Conservation (phyloP, 2,113 vertebrate genomes). For the Anthoscopus minutus region DNA sequence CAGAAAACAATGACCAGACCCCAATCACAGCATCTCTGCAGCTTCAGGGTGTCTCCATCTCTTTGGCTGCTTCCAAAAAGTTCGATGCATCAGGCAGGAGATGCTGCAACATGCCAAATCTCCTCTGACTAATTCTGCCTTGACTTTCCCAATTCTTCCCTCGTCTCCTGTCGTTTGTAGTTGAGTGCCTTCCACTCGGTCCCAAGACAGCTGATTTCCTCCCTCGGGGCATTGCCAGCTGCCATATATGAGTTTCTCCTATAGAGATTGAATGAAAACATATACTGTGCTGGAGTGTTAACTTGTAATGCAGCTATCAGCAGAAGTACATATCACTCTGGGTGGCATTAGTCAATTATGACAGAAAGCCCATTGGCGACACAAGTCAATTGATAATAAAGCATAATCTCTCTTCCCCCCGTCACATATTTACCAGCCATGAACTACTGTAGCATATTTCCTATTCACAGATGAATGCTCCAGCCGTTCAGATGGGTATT, state of each 20-base stretch:
- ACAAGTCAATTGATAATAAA: constrained; percentile 66
- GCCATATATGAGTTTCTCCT: constrained; percentile 59
- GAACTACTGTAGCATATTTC: constrained; percentile 55
- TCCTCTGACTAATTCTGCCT: constrained; percentile 18
- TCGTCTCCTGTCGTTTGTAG: background rate
- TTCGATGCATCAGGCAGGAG: background rate
- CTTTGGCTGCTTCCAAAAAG: background rate
- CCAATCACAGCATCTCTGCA: background rate
- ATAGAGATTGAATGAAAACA: constrained; percentile 61
- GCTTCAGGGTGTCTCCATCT: background rate
- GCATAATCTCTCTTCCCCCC: constrained; percentile 35
- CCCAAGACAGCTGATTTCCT: constrained; percentile 39
- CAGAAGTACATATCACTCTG: constrained; percentile 60
- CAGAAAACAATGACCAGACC: background rate
- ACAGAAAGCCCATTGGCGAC: constrained; percentile 57
- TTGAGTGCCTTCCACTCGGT: constrained; percentile 9
- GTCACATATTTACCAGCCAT: constrained; percentile 51
- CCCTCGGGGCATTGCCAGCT: constrained; percentile 38
- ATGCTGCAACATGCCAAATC: background rate
- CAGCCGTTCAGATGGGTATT: constrained; percentile 46
- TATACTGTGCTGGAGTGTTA: constrained; percentile 44
- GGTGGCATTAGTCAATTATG: constrained; percentile 66
- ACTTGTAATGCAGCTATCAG: constrained; percentile 57
- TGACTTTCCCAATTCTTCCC: constrained; percentile 17
- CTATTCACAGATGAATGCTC: constrained; percentile 61